These are phyloP conservation scores for Sialis lutaria DNA, from an alignment of 2,888 invertebrate species.

Conservation along the genomic window DNA sequence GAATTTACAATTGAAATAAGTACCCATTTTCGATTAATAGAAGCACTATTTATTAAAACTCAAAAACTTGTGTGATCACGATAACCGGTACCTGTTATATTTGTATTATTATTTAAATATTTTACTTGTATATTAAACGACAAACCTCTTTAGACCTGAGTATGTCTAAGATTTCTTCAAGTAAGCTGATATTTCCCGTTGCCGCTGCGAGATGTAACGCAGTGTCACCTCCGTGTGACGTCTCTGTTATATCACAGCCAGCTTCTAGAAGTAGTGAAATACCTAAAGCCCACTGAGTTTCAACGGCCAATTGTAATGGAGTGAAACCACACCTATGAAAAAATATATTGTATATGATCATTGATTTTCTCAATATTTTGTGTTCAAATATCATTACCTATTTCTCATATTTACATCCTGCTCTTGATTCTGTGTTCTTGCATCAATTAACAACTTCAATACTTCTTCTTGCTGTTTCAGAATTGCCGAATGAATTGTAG, in stretches of 20 bases:
- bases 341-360: background rate
- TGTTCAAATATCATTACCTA: background rate
- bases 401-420: slow-evolving; percentile 1
- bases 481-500: slow-evolving; percentile 34
- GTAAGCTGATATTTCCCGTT: slow-evolving; percentile 28
- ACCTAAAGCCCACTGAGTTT: slow-evolving; percentile 32
- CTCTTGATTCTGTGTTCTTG: slow-evolving; percentile 3
- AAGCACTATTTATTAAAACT: no score
- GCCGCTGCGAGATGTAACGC: slow-evolving; percentile 36
- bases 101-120: no score
- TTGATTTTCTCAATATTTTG: background rate
- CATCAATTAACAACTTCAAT: slow-evolving; percentile 22
- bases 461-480: slow-evolving; percentile 26
- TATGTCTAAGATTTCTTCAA: slow-evolving; percentile 31
- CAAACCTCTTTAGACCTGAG: slow-evolving; percentile 21
- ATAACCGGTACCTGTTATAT: no score
- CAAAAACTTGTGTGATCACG: no score
- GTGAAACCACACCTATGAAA: slow-evolving; percentile 30
- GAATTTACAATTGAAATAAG: no score
- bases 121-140: no score
- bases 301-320: slow-evolving; percentile 33
- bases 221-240: slow-evolving; percentile 28
- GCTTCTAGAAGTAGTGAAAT: slow-evolving; percentile 32
- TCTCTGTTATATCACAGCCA: slow-evolving; percentile 28
- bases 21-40: no score